Percentiles rank a stretch among this genome's conserved stretches.
These are phyloP conservation scores for Gila robusta DNA, from an alignment of 2,797 vertebrate species.

Conservation along the genomic window DNA sequence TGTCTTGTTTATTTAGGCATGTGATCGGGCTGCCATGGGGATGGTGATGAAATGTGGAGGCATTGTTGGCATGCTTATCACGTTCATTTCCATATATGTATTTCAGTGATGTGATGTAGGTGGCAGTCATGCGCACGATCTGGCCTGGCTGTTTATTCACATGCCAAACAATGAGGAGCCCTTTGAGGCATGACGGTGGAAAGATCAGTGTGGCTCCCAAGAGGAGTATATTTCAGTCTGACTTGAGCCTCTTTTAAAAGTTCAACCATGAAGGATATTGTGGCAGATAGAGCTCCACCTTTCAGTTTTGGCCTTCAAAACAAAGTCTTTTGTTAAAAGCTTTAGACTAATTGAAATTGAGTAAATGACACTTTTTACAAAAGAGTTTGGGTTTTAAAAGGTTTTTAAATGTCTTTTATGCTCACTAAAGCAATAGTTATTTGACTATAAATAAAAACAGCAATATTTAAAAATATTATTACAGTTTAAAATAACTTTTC, in stretches of 20 bases:
- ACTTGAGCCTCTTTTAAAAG: constrained; percentile 28
- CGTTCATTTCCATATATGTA: constrained; percentile 62
- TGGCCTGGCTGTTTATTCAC: constrained; percentile 60
- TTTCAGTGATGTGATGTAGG: constrained; percentile 57
- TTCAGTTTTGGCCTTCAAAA: constrained; percentile 3
- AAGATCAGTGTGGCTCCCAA: constrained; percentile 1
- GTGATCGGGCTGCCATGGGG: background rate
- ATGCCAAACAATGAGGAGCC: constrained; percentile 53
- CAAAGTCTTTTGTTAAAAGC: background rate
- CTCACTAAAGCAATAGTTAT: background rate
- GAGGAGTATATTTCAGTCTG: constrained; percentile 25
- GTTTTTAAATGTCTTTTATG: background rate
- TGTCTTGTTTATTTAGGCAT: constrained; percentile 21
- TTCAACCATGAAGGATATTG: constrained; percentile 30
- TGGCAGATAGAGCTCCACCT: background rate
- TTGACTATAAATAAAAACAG: background rate
- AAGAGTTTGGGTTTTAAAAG: background rate
- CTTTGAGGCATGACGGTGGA: constrained; percentile 49
- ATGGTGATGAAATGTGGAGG: constrained; percentile 51
- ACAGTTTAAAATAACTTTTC: background rate
- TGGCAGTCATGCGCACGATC: constrained; percentile 42
- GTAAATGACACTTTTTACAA: background rate
- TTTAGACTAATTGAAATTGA: background rate
- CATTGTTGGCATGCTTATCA: constrained; percentile 58
- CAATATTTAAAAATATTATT: background rate